Conservation (phyloP, 2,888 invertebrate species). For the Aspidiotus rigidus region DNA sequence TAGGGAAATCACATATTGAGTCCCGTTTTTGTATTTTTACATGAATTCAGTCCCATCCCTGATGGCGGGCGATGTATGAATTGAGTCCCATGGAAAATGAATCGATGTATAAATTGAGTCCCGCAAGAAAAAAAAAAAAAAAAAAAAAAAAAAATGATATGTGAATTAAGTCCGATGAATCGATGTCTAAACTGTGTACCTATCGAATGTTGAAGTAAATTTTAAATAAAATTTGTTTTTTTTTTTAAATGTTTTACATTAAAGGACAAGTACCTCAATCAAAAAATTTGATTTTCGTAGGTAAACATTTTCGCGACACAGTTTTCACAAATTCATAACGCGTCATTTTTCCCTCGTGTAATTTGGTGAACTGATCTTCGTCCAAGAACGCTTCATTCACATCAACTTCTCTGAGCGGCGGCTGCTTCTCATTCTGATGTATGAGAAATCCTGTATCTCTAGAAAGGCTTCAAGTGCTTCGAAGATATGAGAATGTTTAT, state of each 20-base stretch:
- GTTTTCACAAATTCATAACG: not conserved
- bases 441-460: not conserved
- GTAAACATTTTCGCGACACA: not conserved
- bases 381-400: no score
- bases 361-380: not conserved
- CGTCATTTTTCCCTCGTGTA: not conserved
- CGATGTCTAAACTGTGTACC: not conserved
- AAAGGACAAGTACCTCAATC: not conserved
- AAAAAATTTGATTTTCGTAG: not conserved
- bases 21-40: no score
- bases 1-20: no score
- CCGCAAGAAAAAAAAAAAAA: no score
- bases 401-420: no score
- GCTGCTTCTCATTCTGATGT: not conserved
- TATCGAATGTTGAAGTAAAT: not conserved
- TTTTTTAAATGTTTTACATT: no score
- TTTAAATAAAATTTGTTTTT: not conserved
- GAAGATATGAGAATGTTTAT: not conserved
- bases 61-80: no score
- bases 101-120: not conserved
- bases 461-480: not conserved
- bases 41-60: no score
- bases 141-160: not conserved
- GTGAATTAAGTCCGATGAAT: not conserved
- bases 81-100: constrained; percentile 2